Evolutionary conservation across 2,797 vertebrate genomes (phyloP), one percentile per base, ranked within the genome.

Genomic region (Steatocranus sp.): DNA sequence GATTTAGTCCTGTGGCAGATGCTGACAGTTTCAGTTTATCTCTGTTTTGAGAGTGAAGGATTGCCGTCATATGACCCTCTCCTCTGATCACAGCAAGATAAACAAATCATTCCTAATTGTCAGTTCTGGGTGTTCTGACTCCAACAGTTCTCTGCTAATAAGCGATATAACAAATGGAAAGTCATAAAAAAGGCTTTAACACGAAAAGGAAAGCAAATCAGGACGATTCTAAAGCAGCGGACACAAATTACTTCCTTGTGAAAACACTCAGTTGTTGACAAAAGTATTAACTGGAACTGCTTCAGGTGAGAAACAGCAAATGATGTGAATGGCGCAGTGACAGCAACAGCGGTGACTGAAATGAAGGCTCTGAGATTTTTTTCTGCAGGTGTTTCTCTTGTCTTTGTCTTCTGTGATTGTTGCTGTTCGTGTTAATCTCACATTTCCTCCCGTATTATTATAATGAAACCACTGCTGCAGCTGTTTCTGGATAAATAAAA

Each of bases 11-110:
- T 66, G 73, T 53, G 61, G 80, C 89, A 89, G 83, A 92, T 87
- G 90, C 81, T 91, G 86, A 68, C 77, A 76, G 70, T 63, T 77
- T 84, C 68, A 56, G 50, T 53, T 66, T 77, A 84, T 88, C 88
- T 86, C 79, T 79, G 89, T 70, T 85, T 86, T 10, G 38, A 83
- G 89, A 90, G 81, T 83, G 90, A 90, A 66, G 89, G 17, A 30
- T 73, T 14, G 43, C 11, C 5, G 25, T 38, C 84, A 74, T 84
- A 83, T 87, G 87, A 93, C 86, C 86, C 80, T 38, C 36, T 49
- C 78, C 79, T 91, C 86, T 93, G 92, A 94, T 93, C 89, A 88
- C 63, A 78, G 34, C 82, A 78, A 90, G 83, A 76, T 88, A 92
- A 92, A 93, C 89, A 93, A 89, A 90, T 87, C 85, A 80, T 88